Conservation (phyloP, 1,140 invertebrate genomes). For the Ericerus pela region DNA sequence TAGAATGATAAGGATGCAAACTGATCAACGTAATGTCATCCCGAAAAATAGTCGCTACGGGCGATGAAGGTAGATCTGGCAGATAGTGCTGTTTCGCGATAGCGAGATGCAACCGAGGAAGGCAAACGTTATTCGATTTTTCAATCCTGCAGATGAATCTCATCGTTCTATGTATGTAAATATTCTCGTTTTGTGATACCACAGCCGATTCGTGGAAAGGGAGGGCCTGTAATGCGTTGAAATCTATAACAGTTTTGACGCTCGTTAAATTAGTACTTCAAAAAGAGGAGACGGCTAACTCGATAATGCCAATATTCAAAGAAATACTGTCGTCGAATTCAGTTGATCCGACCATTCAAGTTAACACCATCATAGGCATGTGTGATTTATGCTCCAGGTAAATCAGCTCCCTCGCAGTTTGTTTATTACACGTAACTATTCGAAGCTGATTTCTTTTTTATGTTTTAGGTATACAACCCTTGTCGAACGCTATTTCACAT, state of each 20-base stretch:
- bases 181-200: too few relatives aligned
- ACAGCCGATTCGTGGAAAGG: slow-evolving; percentile 20
- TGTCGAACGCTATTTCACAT: slow-evolving; percentile 2
- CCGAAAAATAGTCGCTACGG: too few relatives aligned
- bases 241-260: slow-evolving; percentile 27
- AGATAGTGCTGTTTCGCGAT: too few relatives aligned
- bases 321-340: slow-evolving; percentile 28
- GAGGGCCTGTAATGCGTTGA: slow-evolving; percentile 7
- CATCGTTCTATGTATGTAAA: too few relatives aligned
- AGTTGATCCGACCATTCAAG: not conserved
- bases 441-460: not conserved
- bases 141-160: too few relatives aligned
- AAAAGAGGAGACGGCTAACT: slow-evolving; percentile 37
- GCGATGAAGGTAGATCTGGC: too few relatives aligned
- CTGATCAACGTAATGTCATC: too few relatives aligned
- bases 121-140: too few relatives aligned
- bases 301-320: slow-evolving; percentile 35
- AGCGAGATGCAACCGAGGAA: too few relatives aligned
- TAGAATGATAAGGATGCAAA: too few relatives aligned
- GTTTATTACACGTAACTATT: not conserved
- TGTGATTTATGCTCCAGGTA: slow-evolving; percentile 3
- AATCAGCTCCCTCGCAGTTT: too few relatives aligned
- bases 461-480: not conserved
- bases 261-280: slow-evolving; percentile 39
- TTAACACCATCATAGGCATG: not conserved